Evolutionary conservation across 2,797 vertebrate species (phyloP).

Genomic region (Diceros bicornis): DNA sequence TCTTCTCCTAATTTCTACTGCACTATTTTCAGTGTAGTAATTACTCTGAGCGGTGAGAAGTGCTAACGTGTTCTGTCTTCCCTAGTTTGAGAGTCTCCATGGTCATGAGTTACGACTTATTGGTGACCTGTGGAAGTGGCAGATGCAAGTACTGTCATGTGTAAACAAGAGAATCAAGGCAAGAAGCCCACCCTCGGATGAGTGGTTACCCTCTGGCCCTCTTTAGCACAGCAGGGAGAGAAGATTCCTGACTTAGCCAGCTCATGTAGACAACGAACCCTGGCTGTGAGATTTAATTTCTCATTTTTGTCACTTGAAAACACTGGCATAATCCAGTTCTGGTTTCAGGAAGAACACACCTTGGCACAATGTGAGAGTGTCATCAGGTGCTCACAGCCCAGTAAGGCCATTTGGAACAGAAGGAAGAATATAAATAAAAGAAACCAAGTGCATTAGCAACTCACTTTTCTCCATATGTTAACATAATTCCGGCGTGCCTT

Average conservation of each 20-base stretch:
- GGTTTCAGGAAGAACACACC: slow-evolving; percentile 47
- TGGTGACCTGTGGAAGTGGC: neutral
- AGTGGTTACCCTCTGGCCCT: neutral
- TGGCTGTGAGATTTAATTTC: slow-evolving; percentile 33
- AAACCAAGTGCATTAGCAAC: slow-evolving; percentile 66
- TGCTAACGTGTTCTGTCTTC: neutral
- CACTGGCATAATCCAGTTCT: neutral
- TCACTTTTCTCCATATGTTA: slow-evolving; percentile 56
- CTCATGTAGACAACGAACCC: neutral
- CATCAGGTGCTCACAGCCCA: slow-evolving; percentile 46
- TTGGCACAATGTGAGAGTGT: neutral
- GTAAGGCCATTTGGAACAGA: slow-evolving; percentile 67
- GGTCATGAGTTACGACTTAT: neutral
- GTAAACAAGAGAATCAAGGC: neutral
- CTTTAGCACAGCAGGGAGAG: neutral
- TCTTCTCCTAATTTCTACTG: neutral
- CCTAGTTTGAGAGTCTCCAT: neutral
- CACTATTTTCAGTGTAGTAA: neutral
- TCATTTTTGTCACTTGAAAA: slow-evolving; percentile 65
- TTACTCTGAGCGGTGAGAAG: neutral
- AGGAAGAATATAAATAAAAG: slow-evolving; percentile 74
- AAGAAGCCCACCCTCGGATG: neutral
- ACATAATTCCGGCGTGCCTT: slow-evolving; percentile 53
- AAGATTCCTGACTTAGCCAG: neutral
- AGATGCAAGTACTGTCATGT: neutral